Conservation (phyloP, 2,888 invertebrate genomes). For the Troides aeacus region DNA sequence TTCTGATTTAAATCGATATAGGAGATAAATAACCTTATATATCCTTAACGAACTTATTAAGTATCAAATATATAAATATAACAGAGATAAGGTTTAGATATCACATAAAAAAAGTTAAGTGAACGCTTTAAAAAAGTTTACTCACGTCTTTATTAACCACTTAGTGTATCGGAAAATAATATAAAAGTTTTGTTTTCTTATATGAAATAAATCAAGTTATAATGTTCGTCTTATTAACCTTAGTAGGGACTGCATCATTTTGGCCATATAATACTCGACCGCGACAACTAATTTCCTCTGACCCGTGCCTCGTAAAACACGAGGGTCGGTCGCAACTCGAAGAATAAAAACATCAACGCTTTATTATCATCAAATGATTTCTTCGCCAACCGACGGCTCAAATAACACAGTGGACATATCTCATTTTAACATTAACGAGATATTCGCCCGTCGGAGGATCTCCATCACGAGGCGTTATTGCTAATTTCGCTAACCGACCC, state of each 20-base stretch:
- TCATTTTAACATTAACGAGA: slow-evolving; percentile 45
- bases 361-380: slow-evolving; percentile 47
- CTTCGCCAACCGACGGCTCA: slow-evolving; percentile 42
- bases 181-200: not conserved
- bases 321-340: slow-evolving; percentile 55
- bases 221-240: slow-evolving; percentile 17
- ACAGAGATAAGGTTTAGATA: not conserved
- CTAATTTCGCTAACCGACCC: slow-evolving; percentile 49
- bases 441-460: not conserved
- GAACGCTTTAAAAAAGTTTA: not conserved
- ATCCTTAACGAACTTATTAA: too few relatives aligned
- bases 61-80: too few relatives aligned
- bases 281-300: slow-evolving; percentile 55
- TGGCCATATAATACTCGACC: slow-evolving; percentile 42
- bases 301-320: slow-evolving; percentile 63
- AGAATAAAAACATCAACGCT: slow-evolving; percentile 53
- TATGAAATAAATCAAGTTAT: not conserved
- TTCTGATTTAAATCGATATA: too few relatives aligned
- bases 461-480: slow-evolving; percentile 39
- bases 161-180: not conserved
- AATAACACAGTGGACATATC: slow-evolving; percentile 44
- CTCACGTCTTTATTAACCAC: not conserved
- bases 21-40: too few relatives aligned
- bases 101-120: not conserved
- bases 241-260: slow-evolving; percentile 36